Evolutionary conservation across 1,140 invertebrate genomes (phyloP).

Genomic region (Dreissena polymorpha): DNA sequence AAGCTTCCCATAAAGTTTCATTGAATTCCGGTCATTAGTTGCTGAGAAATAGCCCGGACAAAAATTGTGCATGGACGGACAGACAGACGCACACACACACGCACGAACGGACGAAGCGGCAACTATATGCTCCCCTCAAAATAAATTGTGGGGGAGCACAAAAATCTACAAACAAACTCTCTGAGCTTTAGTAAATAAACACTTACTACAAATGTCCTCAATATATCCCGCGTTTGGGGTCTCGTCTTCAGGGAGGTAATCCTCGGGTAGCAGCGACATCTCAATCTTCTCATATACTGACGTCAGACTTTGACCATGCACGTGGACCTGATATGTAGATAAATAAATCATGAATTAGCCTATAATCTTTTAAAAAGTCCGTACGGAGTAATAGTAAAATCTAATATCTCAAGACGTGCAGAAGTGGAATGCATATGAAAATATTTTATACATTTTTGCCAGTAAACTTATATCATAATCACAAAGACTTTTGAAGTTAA

Average conservation of each 20-base stretch:
- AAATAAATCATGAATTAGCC: not conserved
- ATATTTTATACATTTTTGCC: no score
- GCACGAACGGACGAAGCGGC: no score
- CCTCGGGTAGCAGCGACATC: constrained; percentile 42
- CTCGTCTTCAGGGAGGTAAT: constrained; percentile 54
- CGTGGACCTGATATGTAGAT: constrained; percentile 27
- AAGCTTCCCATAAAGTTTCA: no score
- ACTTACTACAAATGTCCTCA: constrained; percentile 48
- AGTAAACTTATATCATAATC: no score
- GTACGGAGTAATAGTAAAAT: not conserved
- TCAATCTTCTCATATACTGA: constrained; percentile 55
- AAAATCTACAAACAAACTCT: not conserved
- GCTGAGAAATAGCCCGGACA: no score
- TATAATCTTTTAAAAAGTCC: not conserved
- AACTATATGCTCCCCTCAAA: not conserved
- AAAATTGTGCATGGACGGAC: no score
- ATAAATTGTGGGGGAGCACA: not conserved
- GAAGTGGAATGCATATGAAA: not conserved
- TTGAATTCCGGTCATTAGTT: no score
- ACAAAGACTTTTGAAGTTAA: no score
- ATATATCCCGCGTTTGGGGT: constrained; percentile 41
- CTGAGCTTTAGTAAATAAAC: not conserved
- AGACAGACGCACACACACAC: no score
- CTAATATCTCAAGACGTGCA: not conserved
- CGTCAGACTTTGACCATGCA: constrained; percentile 47